Evolutionary conservation across 2,888 invertebrate species (phyloP), one percentile per base, ranked within the genome.

Genomic region (Meta bourneti): DNA sequence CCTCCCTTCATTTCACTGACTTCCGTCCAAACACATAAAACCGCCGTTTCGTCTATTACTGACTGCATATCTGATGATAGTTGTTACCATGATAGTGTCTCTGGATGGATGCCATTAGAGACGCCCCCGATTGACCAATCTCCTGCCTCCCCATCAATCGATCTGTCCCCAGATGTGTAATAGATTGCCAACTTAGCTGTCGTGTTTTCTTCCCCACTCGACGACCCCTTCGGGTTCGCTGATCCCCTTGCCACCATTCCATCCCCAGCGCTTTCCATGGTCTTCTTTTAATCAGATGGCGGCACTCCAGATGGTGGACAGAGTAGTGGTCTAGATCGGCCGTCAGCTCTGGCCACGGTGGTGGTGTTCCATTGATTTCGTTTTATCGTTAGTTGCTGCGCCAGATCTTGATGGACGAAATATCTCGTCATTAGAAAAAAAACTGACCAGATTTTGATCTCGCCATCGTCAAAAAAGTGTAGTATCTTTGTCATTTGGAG

Each of bases 161-260:
- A 86, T 86, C 77, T 48, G 19, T 75, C 69, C 85, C 85, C 74
- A 75, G 75, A 84, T 75, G 84, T 75, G 74, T 54, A 84, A 74
- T 84, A 84, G 74, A 75, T 84, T 84, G 75, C 74, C 84, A 61
- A 74, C 49, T 49, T 54, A 34, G 61, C 11, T 16, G 52, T 48
- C 6, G 16, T n/a, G 19, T 52, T 72, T 51, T 72, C 52, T 13
- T 77, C 77, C 11, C 49, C 7, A 11, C 77, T n/a, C 77, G 19
- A 16, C 72, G 8, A 8, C n/a, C 6, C 19, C 19, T 9, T 16
- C 16, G 16, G 77, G 13, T 13, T 77, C 11, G 51, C 19, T 78
- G 78, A 49, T 16, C 74, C 48, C 48, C 74, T 74, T 48, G 7
- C 6, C 20, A 0, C 1, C 0, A 0, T 19, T 13, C 49, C 16